These are phyloP conservation scores for Centroberyx gerrardi DNA, from an alignment of 2,797 vertebrate species.

Conservation along the genomic window DNA sequence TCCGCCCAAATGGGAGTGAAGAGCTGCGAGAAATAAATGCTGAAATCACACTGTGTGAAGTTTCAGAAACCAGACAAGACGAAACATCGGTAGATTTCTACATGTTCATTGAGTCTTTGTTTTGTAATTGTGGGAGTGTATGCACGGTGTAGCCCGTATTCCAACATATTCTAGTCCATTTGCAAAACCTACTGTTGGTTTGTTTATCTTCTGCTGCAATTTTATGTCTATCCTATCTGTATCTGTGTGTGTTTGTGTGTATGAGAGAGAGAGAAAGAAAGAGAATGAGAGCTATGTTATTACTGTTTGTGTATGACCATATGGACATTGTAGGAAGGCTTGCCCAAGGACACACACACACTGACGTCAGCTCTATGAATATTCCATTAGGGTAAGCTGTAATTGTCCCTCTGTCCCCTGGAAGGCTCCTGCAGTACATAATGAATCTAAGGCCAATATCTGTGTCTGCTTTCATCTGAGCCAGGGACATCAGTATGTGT, in stretches of 20 bases:
- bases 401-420: conserved; percentile 54
- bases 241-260: not conserved
- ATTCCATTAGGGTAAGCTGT: conserved; percentile 71
- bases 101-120: conserved; percentile 10
- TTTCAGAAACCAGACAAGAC: conserved; percentile 37
- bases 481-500: conserved; percentile 33
- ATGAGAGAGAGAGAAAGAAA: not conserved
- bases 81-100: conserved; percentile 42
- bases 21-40: conserved; percentile 65
- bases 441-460: conserved; percentile 70
- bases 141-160: not conserved
- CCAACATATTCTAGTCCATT: conserved; percentile 10
- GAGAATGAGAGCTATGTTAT: conserved; percentile 24
- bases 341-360: conserved; percentile 63
- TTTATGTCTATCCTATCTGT: conserved; percentile 9
- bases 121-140: conserved; percentile 11
- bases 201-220: not conserved
- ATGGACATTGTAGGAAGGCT: conserved; percentile 54
- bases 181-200: not conserved
- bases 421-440: conserved; percentile 48
- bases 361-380: conserved; percentile 74
- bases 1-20: conserved; percentile 75
- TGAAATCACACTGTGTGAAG: conserved; percentile 56
- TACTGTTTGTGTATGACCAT: conserved; percentile 33
- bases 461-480: conserved; percentile 60